These are phyloP conservation scores for Bombus waltoni DNA, from an alignment of 1,140 invertebrate species.

Conservation along the genomic window DNA sequence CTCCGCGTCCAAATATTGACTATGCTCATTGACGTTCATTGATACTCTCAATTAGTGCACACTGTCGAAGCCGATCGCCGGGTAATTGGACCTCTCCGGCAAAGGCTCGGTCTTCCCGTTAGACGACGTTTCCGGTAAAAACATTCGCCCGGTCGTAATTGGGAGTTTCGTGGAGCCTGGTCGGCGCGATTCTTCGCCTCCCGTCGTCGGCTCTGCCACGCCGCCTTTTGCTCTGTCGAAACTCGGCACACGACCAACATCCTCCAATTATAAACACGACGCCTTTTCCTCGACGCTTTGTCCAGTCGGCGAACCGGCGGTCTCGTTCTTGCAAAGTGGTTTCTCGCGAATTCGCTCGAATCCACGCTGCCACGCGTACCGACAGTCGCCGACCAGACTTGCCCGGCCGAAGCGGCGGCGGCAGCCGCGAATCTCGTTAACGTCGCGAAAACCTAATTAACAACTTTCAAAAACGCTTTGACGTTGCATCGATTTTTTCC, in stretches of 20 bases:
- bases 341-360: background rate
- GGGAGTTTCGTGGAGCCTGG: background rate
- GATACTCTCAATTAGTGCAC: conserved; percentile 71
- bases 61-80: conserved; percentile 69
- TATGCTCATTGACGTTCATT: conserved; percentile 72
- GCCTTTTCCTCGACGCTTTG: conserved; percentile 15
- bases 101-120: conserved; percentile 34
- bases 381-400: no score
- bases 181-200: conserved; percentile 15
- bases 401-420: no score
- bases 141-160: conserved; percentile 45
- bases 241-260: no score
- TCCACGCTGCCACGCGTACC: background rate
- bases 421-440: background rate
- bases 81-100: conserved; percentile 64
- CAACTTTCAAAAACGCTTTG: conserved; percentile 32
- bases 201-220: no score
- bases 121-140: conserved; percentile 48
- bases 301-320: no score
- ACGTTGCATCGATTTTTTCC: conserved; percentile 1
- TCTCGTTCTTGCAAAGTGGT: background rate
- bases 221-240: no score
- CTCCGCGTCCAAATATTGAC: conserved; percentile 71
- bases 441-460: conserved; percentile 40
- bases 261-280: conserved; percentile 36